Evolutionary conservation across 2,888 invertebrate species (phyloP).

Genomic region (Trichogramma evanescens): DNA sequence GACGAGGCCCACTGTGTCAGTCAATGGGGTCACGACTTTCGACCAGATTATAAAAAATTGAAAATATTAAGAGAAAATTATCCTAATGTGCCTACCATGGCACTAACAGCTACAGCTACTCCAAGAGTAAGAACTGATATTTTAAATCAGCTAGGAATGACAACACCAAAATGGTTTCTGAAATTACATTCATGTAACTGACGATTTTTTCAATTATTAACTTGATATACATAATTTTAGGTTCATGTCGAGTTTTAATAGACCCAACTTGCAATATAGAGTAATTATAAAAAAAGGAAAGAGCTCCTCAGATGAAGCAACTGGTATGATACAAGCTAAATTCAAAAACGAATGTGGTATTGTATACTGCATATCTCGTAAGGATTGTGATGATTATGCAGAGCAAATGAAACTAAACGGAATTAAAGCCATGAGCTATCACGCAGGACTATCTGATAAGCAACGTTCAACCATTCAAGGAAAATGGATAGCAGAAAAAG

Average conservation of each 20-base stretch:
- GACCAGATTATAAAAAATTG: conserved; percentile 83
- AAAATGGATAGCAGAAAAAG: conserved; percentile 77
- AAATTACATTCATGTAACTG: no score
- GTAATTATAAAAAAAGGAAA: conserved; percentile 74
- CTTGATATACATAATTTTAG: conserved; percentile 32
- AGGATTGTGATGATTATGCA: conserved; percentile 80
- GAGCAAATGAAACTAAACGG: conserved; percentile 56
- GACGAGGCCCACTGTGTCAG: conserved; percentile 99
- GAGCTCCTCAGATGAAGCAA: conserved; percentile 66
- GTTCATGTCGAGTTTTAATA: conserved; percentile 91
- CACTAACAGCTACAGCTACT: conserved; percentile 95
- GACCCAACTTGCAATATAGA: conserved; percentile 86
- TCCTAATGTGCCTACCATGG: conserved; percentile 71
- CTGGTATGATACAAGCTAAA: conserved; percentile 63
- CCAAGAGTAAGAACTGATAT: conserved; percentile 86
- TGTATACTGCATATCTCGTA: conserved; percentile 88
- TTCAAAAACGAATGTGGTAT: conserved; percentile 76
- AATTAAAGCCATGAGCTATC: conserved; percentile 74
- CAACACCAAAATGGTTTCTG: conserved; percentile 62
- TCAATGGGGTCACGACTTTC: conserved; percentile 97
- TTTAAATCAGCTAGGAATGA: conserved; percentile 72
- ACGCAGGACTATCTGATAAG: conserved; percentile 76
- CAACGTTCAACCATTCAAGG: conserved; percentile 68
- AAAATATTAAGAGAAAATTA: conserved; percentile 63
- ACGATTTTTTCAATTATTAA: neutral